Evolutionary conservation across 2,113 vertebrate genomes (phyloP).

Genomic region (cattle (Bos taurus)): ARS-UCD2.0 NC_037356.1:16608001-16608500

Average conservation of each 20-base stretch:
- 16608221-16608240: constrained; percentile 1
- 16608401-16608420: constrained; percentile 40
- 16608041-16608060: neutral
- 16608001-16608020: neutral
- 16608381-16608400: constrained; percentile 47
- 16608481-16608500: constrained; percentile 28
- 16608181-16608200: neutral
- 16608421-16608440: constrained; percentile 28
- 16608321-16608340: neutral
- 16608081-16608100: constrained; percentile 41
- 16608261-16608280: constrained; percentile 27
- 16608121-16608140: neutral
- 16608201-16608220: neutral
- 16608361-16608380: constrained; percentile 24
- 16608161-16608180: constrained; percentile 15
- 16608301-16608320: neutral
- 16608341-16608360: constrained; percentile 62
- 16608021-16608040: neutral
- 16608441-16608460: constrained; percentile 40
- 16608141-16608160: constrained; percentile 26
- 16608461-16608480: constrained; percentile 14
- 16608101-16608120: constrained; percentile 38
- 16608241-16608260: neutral
- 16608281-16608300: neutral
- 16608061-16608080: neutral